A percentile compares a stretch with the other conserved stretches of the same genome.
phyloP scores from a whole-genome alignment of 2,888 invertebrate genomes.

The Drosophila rellima region DNA sequence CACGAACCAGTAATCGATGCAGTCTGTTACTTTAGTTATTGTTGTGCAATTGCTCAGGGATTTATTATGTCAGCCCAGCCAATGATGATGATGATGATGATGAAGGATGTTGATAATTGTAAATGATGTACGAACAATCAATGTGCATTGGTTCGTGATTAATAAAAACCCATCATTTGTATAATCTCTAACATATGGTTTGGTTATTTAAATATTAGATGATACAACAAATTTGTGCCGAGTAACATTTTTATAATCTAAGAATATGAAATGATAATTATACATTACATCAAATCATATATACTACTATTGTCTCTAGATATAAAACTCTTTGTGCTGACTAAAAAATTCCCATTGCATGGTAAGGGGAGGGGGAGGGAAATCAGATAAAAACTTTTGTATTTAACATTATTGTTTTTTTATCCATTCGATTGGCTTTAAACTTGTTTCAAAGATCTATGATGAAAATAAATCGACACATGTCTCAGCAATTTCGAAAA shows the following conservation, averaged over 20 bases:
- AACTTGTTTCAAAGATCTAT: background rate
- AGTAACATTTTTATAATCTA: conserved; percentile 33
- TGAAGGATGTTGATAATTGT: conserved; percentile 5
- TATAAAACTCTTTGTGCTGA: conserved; percentile 9
- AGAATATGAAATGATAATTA: conserved; percentile 35
- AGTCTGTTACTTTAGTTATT: conserved; percentile 37
- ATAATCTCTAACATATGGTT: conserved; percentile 37
- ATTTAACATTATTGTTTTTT: background rate
- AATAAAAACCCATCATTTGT: conserved; percentile 19
- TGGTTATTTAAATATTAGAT: conserved; percentile 5
- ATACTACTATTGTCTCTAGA: conserved; percentile 29
- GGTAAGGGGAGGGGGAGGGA: background rate
- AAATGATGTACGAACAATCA: conserved; percentile 12
- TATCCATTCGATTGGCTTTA: background rate
- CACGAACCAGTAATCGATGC: conserved; percentile 47
- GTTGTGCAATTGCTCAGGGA: conserved; percentile 57
- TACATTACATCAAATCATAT: conserved; percentile 31
- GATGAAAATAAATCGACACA: background rate
- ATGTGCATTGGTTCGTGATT: conserved; percentile 45
- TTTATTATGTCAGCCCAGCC: conserved; percentile 35
- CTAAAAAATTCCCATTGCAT: conserved; percentile 3
- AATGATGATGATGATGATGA: conserved; percentile 16
- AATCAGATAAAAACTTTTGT: background rate
- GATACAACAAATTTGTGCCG: conserved; percentile 50
- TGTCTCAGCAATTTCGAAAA: background rate